These are phyloP conservation scores for Semotilus atromaculatus DNA, from an alignment of 2,797 vertebrate species.

Conservation along the genomic window DNA sequence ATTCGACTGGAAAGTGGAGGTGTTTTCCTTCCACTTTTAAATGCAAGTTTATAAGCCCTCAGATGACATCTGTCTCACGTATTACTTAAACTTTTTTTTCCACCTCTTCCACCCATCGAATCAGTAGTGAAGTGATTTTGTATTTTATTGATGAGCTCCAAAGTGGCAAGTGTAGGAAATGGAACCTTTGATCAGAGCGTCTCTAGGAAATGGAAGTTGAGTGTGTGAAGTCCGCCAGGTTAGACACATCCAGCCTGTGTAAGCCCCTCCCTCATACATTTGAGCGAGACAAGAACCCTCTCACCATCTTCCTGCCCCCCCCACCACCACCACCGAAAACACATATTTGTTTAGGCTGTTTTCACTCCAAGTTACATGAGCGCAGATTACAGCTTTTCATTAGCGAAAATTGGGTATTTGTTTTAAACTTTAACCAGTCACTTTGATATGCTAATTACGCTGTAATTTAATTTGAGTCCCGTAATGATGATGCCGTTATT, in stretches of 20 bases:
- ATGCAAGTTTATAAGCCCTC: conserved; percentile 73
- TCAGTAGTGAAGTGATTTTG: conserved; percentile 81
- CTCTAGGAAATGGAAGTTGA: conserved; percentile 80
- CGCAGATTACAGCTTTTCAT: conserved; percentile 99
- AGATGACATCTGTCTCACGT: conserved; percentile 44
- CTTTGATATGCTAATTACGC: conserved; percentile 99
- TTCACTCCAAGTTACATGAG: conserved; percentile 88
- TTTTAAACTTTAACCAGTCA: conserved; percentile 99
- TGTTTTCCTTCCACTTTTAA: conserved; percentile 62
- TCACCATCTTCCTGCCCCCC: conserved; percentile 70
- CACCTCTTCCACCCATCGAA: conserved; percentile 62
- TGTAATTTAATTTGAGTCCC: conserved; percentile 99
- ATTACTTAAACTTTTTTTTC: background rate
- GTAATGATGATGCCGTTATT: conserved; percentile 99
- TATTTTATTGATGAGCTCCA: conserved; percentile 84
- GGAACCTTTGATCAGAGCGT: conserved; percentile 81
- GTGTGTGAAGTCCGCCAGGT: conserved; percentile 76
- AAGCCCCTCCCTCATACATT: background rate
- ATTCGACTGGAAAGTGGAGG: conserved; percentile 42
- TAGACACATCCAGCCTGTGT: conserved; percentile 44
- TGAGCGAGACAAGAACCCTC: background rate
- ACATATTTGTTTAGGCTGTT: conserved; percentile 99
- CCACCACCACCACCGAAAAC: conserved; percentile 73
- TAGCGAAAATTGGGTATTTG: conserved; percentile 99
- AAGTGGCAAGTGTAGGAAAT: conserved; percentile 84